Base-by-base conservation (phyloP, 2,888 invertebrate species). In the Athripsodes cinereus region DNA sequence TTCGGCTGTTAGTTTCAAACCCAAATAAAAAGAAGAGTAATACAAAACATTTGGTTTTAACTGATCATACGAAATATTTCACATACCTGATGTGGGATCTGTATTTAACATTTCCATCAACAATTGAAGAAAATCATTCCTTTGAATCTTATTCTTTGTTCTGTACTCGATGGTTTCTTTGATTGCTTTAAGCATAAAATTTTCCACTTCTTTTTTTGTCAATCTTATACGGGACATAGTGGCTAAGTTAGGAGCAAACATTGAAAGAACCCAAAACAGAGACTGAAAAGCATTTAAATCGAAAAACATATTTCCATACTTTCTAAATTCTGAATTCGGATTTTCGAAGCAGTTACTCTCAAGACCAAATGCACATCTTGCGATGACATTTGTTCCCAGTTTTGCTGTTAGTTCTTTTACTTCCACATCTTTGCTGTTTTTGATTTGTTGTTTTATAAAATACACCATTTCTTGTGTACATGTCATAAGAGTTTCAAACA, bases 401-500 rank as follows among this genome's bases (percentile, higher is more conserved):
- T 52, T 52, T 19, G 34, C 35, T 11, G 22, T 31, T 13, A 35
- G 6, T 19, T 35, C 35, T 52, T 35, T 52, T 51, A 31, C 16
- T n/a, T 52, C 52, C 2, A 52, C 2, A 2, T 22, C 35, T 8
- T 6, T 34, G 31, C 16, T 16, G n/a, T 3, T 34, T 34, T 31
- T 10, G 2, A 52, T 16, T 8, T 20, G 3, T 31, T 44, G n/a
- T 1, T 46, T 52, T 44, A 57, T 47, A 21, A 52, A 34, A 10
- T 31, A 2, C 1, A 52, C 21, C 20, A 67, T 53, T 20, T 53
- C 53, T 20, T 35, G 59, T 47, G 64, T 61, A 47, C 67, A 67
- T 3, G 62, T 58, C 2, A 62, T 56, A 44, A 69, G 59, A 6
- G 66, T 62, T 2, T 52, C 50, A 50, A 67, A 67, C 68, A 70